Percentiles rank a stretch among this genome's conserved stretches.
These are phyloP conservation scores for Gallinago jamesoni DNA, from an alignment of 2,113 vertebrate species.

Conservation along the genomic window DNA sequence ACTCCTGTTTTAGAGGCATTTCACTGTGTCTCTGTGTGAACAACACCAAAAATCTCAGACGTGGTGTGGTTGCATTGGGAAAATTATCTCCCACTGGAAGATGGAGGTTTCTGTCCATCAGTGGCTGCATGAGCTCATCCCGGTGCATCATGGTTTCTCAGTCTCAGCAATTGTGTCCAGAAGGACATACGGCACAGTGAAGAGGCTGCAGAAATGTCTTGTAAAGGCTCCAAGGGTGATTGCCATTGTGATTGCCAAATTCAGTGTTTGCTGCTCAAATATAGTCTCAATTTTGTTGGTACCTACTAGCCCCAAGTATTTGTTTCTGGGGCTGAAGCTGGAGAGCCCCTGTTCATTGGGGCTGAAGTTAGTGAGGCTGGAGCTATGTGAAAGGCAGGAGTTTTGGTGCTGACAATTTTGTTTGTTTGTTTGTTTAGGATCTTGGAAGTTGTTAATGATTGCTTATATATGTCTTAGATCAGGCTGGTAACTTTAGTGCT, in stretches of 20 bases:
- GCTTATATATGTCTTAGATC: neutral
- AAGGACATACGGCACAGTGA: neutral
- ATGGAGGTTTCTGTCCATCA: neutral
- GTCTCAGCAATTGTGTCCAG: neutral
- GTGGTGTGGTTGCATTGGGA: neutral
- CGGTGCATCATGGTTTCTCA: accelerated
- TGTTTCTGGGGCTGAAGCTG: neutral
- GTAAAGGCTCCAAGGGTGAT: neutral
- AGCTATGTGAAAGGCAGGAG: neutral
- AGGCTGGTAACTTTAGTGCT: neutral
- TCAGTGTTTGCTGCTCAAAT: neutral
- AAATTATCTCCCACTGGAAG: neutral
- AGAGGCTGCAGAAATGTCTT: neutral
- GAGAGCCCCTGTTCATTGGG: neutral
- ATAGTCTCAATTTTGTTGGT: neutral
- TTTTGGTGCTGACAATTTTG: neutral
- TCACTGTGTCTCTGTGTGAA: neutral
- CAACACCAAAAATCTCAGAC: neutral
- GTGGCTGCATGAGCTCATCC: neutral
- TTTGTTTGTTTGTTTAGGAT: neutral
- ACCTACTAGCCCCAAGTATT: neutral
- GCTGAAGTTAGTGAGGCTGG: neutral
- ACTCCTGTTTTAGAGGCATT: neutral
- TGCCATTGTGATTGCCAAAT: neutral
- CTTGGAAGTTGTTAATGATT: neutral